Percentiles rank a stretch among this genome's conserved stretches.
Conservation (phyloP, 2,797 vertebrate species). For the Tympanoctomys barrerae region DNA sequence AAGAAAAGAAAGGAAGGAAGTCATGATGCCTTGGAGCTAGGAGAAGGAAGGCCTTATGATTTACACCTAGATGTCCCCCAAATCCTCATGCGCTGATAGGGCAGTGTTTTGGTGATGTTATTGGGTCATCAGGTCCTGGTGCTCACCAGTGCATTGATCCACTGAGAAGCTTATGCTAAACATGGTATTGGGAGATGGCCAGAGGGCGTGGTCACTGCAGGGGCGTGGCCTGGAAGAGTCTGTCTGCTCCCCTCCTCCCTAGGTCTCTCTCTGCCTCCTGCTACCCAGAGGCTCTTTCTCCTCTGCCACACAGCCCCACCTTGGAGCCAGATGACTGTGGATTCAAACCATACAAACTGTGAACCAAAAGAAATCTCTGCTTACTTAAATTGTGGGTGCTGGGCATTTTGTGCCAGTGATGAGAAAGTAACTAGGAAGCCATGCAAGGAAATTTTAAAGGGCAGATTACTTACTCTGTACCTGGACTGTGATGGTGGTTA, state of each 20-base stretch:
- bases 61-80: neutral
- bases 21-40: neutral
- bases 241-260: neutral
- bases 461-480: neutral
- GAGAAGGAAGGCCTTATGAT: neutral
- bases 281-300: neutral
- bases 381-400: neutral
- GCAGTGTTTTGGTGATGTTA: neutral
- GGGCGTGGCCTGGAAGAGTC: neutral
- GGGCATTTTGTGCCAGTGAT: neutral
- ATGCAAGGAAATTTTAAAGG: neutral
- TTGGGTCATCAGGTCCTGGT: neutral
- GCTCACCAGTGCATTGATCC: neutral
- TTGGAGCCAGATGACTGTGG: neutral
- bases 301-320: neutral
- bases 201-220: neutral
- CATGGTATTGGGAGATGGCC: neutral
- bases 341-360: neutral
- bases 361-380: neutral
- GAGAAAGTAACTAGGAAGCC: neutral
- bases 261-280: neutral
- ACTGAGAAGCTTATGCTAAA: neutral
- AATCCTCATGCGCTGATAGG: neutral
- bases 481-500: neutral
- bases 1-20: neutral